A percentile compares a stretch with the other conserved stretches of the same genome.
These are phyloP conservation scores for Platysteira castanea DNA, from an alignment of 2,113 vertebrate genomes.

Conservation along the genomic window DNA sequence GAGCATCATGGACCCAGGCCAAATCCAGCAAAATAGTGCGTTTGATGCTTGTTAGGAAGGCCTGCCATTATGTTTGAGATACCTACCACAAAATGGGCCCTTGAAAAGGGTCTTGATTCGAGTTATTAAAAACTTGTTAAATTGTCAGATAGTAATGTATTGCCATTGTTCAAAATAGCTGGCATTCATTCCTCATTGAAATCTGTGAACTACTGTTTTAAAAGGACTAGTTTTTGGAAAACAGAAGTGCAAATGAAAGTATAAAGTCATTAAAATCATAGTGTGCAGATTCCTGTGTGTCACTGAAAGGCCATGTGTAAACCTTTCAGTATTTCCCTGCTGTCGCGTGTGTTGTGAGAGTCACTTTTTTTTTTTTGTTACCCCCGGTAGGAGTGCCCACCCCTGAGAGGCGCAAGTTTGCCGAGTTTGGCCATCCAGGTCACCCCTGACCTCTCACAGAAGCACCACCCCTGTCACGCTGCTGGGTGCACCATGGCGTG, in stretches of 20 bases:
- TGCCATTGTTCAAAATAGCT: background rate
- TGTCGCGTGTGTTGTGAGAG: background rate
- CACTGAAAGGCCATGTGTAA: background rate
- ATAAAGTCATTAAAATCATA: background rate
- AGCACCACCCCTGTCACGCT: background rate
- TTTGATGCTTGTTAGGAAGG: constrained; percentile 5
- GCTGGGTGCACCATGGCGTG: accelerated
- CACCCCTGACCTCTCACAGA: background rate
- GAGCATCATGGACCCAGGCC: background rate
- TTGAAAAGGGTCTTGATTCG: background rate
- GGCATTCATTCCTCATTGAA: background rate
- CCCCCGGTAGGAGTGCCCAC: background rate
- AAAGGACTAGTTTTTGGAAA: background rate
- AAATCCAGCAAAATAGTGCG: background rate
- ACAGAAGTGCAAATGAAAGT: background rate
- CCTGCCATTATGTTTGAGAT: background rate
- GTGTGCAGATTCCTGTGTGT: accelerated
- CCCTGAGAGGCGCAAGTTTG: accelerated
- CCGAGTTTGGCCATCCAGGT: background rate
- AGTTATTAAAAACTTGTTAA: constrained; percentile 24
- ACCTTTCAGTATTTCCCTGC: background rate
- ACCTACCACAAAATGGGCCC: background rate
- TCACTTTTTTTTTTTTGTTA: background rate
- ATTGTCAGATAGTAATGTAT: background rate
- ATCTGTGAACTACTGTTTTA: background rate